Conservation (phyloP, 2,888 invertebrate genomes). For the Endotricha flammealis region DNA sequence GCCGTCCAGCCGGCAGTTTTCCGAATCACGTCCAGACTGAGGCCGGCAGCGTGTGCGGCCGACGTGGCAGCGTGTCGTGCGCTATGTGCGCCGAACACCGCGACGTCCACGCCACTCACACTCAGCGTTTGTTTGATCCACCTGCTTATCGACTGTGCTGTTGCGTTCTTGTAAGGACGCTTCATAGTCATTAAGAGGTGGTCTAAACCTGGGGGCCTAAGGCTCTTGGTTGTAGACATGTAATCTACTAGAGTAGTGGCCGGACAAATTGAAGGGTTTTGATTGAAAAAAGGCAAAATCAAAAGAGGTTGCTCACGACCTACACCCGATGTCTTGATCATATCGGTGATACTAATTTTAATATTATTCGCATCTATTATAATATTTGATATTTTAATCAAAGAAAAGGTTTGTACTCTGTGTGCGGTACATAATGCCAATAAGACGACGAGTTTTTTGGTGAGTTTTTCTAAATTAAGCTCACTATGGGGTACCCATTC, state of each 20-base stretch:
- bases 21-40: conserved; percentile 12
- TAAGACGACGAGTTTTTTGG: conserved; percentile 1
- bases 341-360: conserved; percentile 7
- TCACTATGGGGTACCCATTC: conserved; percentile 6
- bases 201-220: too few relatives aligned
- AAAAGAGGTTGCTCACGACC: conserved; percentile 3
- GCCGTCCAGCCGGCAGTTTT: conserved; percentile 18
- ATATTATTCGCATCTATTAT: neutral
- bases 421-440: conserved; percentile 6
- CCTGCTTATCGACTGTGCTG: too few relatives aligned
- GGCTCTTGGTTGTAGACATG: too few relatives aligned
- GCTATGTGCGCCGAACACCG: conserved; percentile 19
- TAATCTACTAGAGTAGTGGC: too few relatives aligned
- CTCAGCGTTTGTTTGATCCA: conserved; percentile 9
- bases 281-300: conserved; percentile 3
- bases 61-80: conserved; percentile 22
- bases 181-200: too few relatives aligned
- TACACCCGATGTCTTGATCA: conserved; percentile 9
- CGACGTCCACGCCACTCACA: conserved; percentile 13
- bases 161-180: conserved; percentile 10
- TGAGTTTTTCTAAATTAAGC: conserved; percentile 4
- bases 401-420: conserved; percentile 3
- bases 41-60: conserved; percentile 11
- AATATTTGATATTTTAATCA: neutral
- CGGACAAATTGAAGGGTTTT: too few relatives aligned